Conservation (phyloP, 2,888 invertebrate genomes). For the Odontothrips loti region DNA sequence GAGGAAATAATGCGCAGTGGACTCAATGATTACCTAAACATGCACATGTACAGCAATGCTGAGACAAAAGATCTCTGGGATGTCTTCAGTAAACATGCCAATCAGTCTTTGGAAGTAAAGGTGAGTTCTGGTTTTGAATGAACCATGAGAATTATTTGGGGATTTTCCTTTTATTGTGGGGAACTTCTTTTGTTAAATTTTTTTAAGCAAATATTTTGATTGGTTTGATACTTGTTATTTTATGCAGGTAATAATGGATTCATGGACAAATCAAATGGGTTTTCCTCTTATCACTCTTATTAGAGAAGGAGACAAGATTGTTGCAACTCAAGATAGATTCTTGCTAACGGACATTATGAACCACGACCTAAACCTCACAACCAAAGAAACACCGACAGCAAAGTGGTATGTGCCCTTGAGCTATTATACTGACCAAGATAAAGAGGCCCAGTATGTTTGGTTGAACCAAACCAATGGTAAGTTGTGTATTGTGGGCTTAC, state of each 20-base stretch:
- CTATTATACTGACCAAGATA: slow-evolving; percentile 58
- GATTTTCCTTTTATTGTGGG: background rate
- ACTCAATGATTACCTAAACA: slow-evolving; percentile 62
- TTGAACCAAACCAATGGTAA: slow-evolving; percentile 77
- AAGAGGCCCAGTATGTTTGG: slow-evolving; percentile 60
- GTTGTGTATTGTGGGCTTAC: slow-evolving; percentile 38
- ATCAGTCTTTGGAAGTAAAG: slow-evolving; percentile 59
- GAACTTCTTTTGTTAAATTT: background rate
- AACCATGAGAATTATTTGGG: no score
- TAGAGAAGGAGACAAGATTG: slow-evolving; percentile 56
- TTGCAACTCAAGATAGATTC: slow-evolving; percentile 63
- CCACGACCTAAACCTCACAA: slow-evolving; percentile 47
- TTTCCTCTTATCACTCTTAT: slow-evolving; percentile 71
- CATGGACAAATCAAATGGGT: slow-evolving; percentile 79
- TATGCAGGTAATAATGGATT: slow-evolving; percentile 61
- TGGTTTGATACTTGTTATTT: background rate
- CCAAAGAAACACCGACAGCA: slow-evolving; percentile 50
- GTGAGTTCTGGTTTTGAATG: slow-evolving; percentile 44
- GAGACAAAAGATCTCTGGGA: slow-evolving; percentile 80
- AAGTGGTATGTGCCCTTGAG: slow-evolving; percentile 78
- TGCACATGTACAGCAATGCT: slow-evolving; percentile 66
- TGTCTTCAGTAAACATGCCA: slow-evolving; percentile 61
- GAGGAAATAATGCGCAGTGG: slow-evolving; percentile 61
- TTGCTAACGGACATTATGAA: slow-evolving; percentile 53
- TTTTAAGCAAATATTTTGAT: background rate